phyloP scores from a whole-genome alignment of 2,113 vertebrate genomes.

The Pelecanoides urinatrix region DNA sequence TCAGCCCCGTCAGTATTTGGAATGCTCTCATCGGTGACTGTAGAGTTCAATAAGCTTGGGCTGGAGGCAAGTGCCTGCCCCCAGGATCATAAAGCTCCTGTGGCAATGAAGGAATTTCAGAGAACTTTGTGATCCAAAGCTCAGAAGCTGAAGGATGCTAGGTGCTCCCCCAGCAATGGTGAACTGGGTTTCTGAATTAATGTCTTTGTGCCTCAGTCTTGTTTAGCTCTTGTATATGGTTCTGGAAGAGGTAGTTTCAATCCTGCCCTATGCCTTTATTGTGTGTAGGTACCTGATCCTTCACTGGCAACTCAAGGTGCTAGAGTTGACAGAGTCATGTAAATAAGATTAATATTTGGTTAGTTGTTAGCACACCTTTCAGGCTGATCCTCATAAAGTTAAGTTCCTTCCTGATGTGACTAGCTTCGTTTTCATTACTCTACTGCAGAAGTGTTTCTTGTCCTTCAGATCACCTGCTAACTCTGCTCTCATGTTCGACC shows the following conservation, averaged over 20 bases:
- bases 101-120: not conserved
- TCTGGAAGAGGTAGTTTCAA: not conserved
- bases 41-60: not conserved
- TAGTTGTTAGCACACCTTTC: not conserved
- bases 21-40: no score
- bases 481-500: not conserved
- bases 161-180: not conserved
- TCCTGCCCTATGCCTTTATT: not conserved
- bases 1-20: rapidly evolving
- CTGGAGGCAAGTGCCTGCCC: not conserved
- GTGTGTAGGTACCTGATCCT: not conserved
- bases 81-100: not conserved
- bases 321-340: not conserved
- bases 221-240: not conserved
- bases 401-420: not conserved
- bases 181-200: not conserved
- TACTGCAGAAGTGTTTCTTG: not conserved
- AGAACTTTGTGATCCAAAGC: not conserved
- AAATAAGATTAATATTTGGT: not conserved
- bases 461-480: not conserved
- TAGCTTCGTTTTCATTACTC: not conserved
- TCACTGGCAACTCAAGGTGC: not conserved
- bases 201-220: not conserved
- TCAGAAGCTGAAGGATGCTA: not conserved
- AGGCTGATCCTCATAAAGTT: not conserved